A percentile compares a stretch with the other conserved stretches of the same genome.
Evolutionary conservation across 92 coral and sea anemone genomes (phyloP).

Genomic region (Porites cylindrica): DNA sequence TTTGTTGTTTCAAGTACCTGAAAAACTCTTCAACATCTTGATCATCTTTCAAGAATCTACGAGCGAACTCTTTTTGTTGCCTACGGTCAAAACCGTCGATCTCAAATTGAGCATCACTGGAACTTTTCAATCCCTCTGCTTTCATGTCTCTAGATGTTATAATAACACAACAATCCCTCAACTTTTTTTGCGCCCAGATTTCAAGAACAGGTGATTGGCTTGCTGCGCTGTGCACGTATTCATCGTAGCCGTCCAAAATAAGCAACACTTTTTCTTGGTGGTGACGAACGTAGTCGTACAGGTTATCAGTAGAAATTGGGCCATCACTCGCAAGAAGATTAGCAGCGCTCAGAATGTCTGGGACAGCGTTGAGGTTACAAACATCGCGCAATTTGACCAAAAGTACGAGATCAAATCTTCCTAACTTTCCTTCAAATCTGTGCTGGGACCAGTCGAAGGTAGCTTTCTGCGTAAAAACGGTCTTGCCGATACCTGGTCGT

Average conservation of each 20-base stretch:
- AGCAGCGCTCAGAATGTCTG: background rate
- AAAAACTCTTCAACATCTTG: background rate
- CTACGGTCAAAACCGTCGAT: background rate
- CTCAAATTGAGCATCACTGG: background rate
- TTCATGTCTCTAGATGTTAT: background rate
- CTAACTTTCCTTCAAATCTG: background rate
- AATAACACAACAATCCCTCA: conserved; percentile 4
- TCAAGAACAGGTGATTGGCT: background rate
- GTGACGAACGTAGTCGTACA: background rate
- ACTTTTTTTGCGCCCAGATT: background rate
- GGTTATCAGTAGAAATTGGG: background rate
- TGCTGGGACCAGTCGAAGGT: conserved; percentile 12
- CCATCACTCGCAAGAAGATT: background rate
- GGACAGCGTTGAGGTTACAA: background rate
- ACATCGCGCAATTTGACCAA: background rate
- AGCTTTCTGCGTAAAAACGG: background rate
- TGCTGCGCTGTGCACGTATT: background rate
- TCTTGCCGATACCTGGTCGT: conserved; percentile 7
- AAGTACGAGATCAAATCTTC: background rate
- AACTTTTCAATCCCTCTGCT: background rate
- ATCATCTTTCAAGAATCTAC: background rate
- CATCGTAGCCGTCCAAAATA: conserved; percentile 23
- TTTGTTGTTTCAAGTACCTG: background rate
- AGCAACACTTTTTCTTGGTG: conserved; percentile 6
- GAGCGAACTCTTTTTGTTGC: background rate